A percentile compares a stretch with the other conserved stretches of the same genome.
phyloP scores from a whole-genome alignment of 2,888 invertebrate genomes.

The Eucera pruinosa region DNA sequence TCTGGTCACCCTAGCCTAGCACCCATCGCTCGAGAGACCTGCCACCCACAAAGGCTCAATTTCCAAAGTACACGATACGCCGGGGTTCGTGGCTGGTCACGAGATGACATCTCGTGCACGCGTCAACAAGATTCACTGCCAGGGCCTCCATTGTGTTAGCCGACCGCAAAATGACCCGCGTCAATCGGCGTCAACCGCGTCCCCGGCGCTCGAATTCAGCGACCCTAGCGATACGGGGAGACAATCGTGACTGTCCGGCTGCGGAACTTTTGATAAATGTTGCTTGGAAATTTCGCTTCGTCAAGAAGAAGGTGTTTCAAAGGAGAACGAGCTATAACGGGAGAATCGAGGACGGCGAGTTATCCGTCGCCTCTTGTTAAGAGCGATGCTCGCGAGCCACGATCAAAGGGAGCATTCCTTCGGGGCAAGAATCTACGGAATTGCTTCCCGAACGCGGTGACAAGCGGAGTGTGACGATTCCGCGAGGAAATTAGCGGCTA shows the following conservation, averaged over 20 bases:
- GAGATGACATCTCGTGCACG: constrained; percentile 42
- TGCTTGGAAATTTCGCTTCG: constrained; percentile 35
- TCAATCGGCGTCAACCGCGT: constrained; percentile 44
- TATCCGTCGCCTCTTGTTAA: constrained; percentile 68
- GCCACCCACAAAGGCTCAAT: neutral
- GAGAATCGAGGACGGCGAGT: constrained; percentile 48
- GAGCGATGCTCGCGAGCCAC: constrained; percentile 65
- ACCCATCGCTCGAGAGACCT: neutral
- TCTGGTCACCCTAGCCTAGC: neutral
- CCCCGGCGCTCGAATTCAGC: constrained; percentile 16
- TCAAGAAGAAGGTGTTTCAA: constrained; percentile 51
- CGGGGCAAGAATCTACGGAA: constrained; percentile 75
- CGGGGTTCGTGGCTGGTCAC: constrained; percentile 6
- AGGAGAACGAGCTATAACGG: constrained; percentile 50
- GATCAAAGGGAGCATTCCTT: constrained; percentile 77
- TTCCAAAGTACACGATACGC: constrained; percentile 16
- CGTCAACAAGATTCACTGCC: constrained; percentile 45
- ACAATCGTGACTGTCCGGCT: constrained; percentile 16
- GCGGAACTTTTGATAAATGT: constrained; percentile 61
- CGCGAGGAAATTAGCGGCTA: constrained; percentile 73
- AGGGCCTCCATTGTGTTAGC: constrained; percentile 33
- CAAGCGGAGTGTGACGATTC: constrained; percentile 70
- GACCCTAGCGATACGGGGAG: neutral
- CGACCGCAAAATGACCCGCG: constrained; percentile 51
- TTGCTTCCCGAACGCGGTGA: constrained; percentile 71